Evolutionary conservation across 2,888 invertebrate genomes (phyloP).

Genomic region (Acleris laterana): DNA sequence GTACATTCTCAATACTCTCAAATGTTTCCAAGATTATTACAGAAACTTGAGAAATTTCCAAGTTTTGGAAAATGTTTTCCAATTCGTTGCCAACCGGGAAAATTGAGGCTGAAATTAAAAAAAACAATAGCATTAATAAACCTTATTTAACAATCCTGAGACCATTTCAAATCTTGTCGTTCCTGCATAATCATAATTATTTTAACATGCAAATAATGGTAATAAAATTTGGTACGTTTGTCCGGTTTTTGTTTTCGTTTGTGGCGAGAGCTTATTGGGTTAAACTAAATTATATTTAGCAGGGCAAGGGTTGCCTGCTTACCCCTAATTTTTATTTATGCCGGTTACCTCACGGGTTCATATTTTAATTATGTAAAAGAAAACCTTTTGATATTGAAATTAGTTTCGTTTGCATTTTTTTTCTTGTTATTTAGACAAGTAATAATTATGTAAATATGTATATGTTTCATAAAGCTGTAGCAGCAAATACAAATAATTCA

Average conservation of each 20-base stretch:
- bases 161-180: constrained; percentile 22
- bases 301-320: constrained; percentile 53
- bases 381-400: constrained; percentile 33
- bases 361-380: constrained; percentile 50
- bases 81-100: no score
- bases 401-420: not conserved
- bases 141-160: not conserved
- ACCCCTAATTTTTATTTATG: constrained; percentile 77
- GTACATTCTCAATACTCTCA: no score
- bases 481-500: no score
- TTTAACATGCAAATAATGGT: constrained; percentile 84
- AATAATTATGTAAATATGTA: not conserved
- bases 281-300: constrained; percentile 76
- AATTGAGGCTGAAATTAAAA: no score
- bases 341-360: constrained; percentile 55
- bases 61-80: no score
- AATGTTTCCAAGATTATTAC: no score
- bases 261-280: constrained; percentile 74
- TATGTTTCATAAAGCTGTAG: no score
- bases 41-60: no score
- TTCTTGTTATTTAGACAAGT: no score
- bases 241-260: constrained; percentile 74
- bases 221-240: constrained; percentile 79
- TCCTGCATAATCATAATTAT: constrained; percentile 73
- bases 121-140: not conserved